Percentiles rank a stretch among this genome's conserved stretches.
Conservation (phyloP, 2,797 vertebrate genomes). For the Gymnopithys bicolor region DNA sequence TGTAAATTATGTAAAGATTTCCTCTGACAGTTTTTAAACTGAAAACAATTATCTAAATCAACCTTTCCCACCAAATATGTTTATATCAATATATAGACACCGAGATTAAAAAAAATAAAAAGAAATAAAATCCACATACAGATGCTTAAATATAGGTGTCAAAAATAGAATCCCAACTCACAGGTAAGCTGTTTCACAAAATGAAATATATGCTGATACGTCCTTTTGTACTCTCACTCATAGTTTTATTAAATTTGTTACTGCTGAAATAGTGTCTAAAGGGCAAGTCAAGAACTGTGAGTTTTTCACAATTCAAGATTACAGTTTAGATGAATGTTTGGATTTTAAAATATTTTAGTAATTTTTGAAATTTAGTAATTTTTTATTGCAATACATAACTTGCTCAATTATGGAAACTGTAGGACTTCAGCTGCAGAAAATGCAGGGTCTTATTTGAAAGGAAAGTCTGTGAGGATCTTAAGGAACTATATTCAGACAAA, state of each 20-base stretch:
- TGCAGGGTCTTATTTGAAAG: background rate
- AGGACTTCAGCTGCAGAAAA: background rate
- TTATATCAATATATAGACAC: background rate
- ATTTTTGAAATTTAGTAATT: background rate
- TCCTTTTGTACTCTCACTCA: background rate
- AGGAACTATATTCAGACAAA: background rate
- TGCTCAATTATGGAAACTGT: background rate
- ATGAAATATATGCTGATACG: background rate
- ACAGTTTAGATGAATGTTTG: background rate
- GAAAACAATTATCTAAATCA: background rate
- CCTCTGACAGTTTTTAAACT: background rate
- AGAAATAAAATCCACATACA: background rate
- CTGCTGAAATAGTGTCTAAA: background rate
- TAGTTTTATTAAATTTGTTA: background rate
- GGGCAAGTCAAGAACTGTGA: background rate
- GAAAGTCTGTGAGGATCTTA: background rate
- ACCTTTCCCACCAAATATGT: fast-evolving
- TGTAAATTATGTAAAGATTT: background rate
- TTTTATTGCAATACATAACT: background rate
- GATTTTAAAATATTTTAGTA: background rate
- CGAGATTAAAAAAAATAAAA: background rate
- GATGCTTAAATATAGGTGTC: background rate
- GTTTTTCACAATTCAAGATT: background rate
- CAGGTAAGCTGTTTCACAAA: background rate
- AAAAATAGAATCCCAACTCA: background rate